Conservation (phyloP, 2,797 vertebrate species). For the Sebastes minor region DNA sequence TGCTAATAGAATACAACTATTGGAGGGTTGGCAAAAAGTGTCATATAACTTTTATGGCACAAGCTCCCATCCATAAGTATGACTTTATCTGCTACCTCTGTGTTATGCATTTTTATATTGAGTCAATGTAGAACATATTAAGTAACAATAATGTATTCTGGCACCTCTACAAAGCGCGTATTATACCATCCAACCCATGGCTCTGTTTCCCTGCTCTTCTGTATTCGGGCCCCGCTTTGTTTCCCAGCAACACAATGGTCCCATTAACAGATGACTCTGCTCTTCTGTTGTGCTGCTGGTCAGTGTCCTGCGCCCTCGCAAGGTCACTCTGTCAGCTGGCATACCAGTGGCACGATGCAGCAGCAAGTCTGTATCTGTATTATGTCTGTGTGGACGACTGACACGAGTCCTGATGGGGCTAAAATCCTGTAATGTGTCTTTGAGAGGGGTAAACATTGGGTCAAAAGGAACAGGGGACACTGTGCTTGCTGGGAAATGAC, state of each 20-base stretch:
- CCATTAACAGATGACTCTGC: constrained; percentile 74
- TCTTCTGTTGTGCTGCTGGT: constrained; percentile 71
- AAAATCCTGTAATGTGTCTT: neutral
- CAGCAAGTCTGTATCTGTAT: constrained; percentile 16
- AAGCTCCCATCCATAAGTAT: neutral
- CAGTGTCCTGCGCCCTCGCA: constrained; percentile 36
- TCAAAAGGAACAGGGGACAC: neutral
- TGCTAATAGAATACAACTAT: neutral
- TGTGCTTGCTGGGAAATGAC: neutral
- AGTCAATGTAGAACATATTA: constrained; percentile 10
- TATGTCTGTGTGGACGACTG: neutral
- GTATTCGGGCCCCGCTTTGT: constrained; percentile 64
- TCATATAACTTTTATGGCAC: too few relatives aligned
- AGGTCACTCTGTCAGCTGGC: constrained; percentile 48
- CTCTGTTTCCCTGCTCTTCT: constrained; percentile 38
- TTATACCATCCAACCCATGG: constrained; percentile 45
- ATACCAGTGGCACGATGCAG: constrained; percentile 40
- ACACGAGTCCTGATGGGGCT: neutral
- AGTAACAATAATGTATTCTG: constrained; percentile 29
- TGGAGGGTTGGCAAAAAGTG: neutral
- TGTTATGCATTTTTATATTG: constrained; percentile 2
- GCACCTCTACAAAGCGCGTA: constrained; percentile 43
- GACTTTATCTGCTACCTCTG: neutral
- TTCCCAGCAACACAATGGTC: constrained; percentile 62
- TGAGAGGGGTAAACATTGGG: neutral